Percentiles rank a stretch among this genome's conserved stretches.
These are phyloP conservation scores for Smutsia gigantea DNA, from an alignment of 2,797 vertebrate species.

Conservation along the genomic window DNA sequence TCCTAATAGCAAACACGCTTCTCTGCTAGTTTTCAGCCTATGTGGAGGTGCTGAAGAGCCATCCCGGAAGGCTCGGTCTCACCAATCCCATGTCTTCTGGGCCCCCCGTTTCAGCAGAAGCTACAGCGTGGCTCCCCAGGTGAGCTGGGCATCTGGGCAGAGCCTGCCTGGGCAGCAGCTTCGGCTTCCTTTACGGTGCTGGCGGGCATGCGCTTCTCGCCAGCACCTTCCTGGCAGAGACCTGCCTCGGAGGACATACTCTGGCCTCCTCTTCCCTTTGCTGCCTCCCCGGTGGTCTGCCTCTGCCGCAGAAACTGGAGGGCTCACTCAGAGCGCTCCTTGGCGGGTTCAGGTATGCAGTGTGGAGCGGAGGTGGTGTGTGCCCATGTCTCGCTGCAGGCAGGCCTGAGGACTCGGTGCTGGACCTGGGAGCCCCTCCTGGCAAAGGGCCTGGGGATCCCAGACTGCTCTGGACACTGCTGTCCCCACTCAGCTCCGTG, in stretches of 20 bases:
- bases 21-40: not conserved
- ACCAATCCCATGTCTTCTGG: not conserved
- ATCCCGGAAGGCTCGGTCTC: not conserved
- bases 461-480: not conserved
- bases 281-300: not conserved
- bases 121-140: not conserved
- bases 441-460: not conserved
- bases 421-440: not conserved
- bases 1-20: not conserved
- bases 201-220: not conserved
- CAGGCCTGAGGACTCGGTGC: not conserved
- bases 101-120: not conserved
- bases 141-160: not conserved
- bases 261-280: not conserved
- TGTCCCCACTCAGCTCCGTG: not conserved
- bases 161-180: rapidly evolving
- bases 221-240: not conserved
- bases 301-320: not conserved
- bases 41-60: not conserved
- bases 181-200: not conserved
- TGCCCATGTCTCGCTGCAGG: not conserved
- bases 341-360: not conserved
- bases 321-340: not conserved
- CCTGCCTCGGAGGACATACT: rapidly evolving
- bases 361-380: no score